Base-by-base conservation (phyloP, 2,888 invertebrate species). In the Petrolisthes cinctipes region DNA sequence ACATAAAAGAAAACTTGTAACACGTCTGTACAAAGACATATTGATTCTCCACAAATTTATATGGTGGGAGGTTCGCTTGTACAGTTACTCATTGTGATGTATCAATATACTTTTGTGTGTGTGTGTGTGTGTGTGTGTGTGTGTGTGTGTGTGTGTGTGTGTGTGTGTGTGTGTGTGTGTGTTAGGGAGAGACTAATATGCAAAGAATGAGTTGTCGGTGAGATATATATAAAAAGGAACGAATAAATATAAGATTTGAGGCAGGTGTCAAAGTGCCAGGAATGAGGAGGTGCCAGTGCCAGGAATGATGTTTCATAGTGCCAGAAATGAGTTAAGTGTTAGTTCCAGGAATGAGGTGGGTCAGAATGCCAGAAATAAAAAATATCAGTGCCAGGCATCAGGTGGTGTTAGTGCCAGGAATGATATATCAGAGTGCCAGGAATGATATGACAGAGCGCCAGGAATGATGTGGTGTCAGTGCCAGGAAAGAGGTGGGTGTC, bases 61-160 rank as follows among this genome's bases (percentile, higher is more conserved):
- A 37, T 37, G 37, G 37, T 37, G 37, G 37, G 2, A 37, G 37
- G 37, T 37, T 37, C 37, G 37, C 2, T 37, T 37, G 37, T 37
- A 37, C 2, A 37, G 37, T 37, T 37, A 37, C 37, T 37, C 37
- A 37, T 37, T 37, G 37, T 37, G n/a, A n/a, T n/a, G 11, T 66
- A 66, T 2, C 11, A 11, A 51, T 53, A 68, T 68, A 54, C 51
- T 17, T 82, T n/a, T 23, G n/a, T 82, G 23, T n/a, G n/a, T 68
- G 56, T 73, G 9, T 73, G 56, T 20, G 17, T 14, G 56, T 56
- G 80, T 9, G 51, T 71, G 71, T 20, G 82, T 71, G 23, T 57
- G 83, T 51, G 53, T 71, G 23, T 61, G n/a, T 76, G 66, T 17
- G 79, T 73, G 83, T 76, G 83, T 83, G 83, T 76, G 83, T 83